phyloP scores from a whole-genome alignment of 1,140 invertebrate genomes.

The Hypsibius dujardini region DNA sequence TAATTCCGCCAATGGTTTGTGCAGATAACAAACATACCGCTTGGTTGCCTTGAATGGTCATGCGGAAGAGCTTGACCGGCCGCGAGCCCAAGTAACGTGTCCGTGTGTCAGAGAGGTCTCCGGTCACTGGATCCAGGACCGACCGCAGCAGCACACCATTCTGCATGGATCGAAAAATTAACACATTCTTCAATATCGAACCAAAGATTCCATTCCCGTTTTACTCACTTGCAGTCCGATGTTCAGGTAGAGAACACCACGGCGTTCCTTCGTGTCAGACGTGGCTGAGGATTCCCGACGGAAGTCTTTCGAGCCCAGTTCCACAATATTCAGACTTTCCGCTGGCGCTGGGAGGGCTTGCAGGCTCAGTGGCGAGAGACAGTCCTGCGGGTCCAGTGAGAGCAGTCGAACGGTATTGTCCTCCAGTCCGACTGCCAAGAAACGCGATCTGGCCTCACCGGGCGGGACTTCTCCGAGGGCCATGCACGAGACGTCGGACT shows the following conservation, averaged over 20 bases:
- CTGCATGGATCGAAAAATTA: conserved; percentile 36
- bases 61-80: conserved; percentile 87
- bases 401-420: conserved; percentile 96
- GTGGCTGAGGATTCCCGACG: conserved; percentile 25
- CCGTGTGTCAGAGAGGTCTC: conserved; percentile 86
- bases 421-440: conserved; percentile 83
- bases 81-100: conserved; percentile 85
- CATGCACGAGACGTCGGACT: conserved; percentile 94
- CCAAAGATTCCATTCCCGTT: neutral
- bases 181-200: conserved; percentile 5
- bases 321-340: conserved; percentile 88
- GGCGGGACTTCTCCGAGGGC: conserved; percentile 79
- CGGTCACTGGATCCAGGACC: conserved; percentile 85
- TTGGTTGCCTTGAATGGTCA: conserved; percentile 82
- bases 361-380: conserved; percentile 77
- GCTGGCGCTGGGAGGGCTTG: conserved; percentile 88
- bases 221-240: conserved; percentile 57
- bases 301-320: conserved; percentile 44
- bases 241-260: conserved; percentile 74
- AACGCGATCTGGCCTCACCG: conserved; percentile 85
- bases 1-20: neutral
- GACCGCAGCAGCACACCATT: conserved; percentile 89
- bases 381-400: conserved; percentile 81
- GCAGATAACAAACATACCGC: conserved; percentile 43
- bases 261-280: conserved; percentile 40